Evolutionary conservation across 2,113 vertebrate genomes (phyloP), one percentile per base, ranked within the genome.

Genomic region (Ancistrus triradiatus): DNA sequence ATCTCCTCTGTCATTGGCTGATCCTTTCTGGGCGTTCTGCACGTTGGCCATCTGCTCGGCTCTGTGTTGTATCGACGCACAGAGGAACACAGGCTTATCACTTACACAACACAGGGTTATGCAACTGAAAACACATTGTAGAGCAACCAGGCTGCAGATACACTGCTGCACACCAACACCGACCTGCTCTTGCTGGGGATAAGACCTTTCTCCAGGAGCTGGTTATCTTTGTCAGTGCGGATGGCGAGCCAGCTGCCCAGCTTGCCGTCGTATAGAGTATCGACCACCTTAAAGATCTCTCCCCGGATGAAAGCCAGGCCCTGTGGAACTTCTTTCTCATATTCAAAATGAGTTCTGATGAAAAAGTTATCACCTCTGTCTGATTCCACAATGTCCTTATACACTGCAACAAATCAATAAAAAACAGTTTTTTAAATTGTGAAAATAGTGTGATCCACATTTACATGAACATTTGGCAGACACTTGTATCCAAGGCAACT

Each of bases 171-270:
- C 31, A 28, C 14, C 2, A 9, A 38, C 21, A 13, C 71, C 57
- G 83, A 98, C 96, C 96, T 94, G 94, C 95, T 98, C 80, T 91
- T 99, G 83, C 92, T 97, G 67, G 96, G 96, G 76, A 99, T 97
- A 70, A 97, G 85, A 24, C 96, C 96, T 52, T 94, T 99, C 72
- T 98, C 95, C 78, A 92, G 69, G 14, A 95, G 90, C 50, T 94
- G 90, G 79, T 92, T 94, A 72, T 87, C 81, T 19, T 78, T 76
- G 76, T 77, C 85, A 0, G 91, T 95, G 78, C 95, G 90, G 66
- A 98, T 89, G 0, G 95, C 92, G 72, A 99, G 85, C 95, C 95
- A 99, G 81, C 90, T 92, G 48, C 96, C 96, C 69, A 99, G 84
- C 72, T 97, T 99, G 57, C 96, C 96, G 1, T 98, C 92, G 6